Evolutionary conservation across 2,797 vertebrate genomes (phyloP), one percentile per base, ranked within the genome.

Genomic region (Lophura swinhoii): DNA sequence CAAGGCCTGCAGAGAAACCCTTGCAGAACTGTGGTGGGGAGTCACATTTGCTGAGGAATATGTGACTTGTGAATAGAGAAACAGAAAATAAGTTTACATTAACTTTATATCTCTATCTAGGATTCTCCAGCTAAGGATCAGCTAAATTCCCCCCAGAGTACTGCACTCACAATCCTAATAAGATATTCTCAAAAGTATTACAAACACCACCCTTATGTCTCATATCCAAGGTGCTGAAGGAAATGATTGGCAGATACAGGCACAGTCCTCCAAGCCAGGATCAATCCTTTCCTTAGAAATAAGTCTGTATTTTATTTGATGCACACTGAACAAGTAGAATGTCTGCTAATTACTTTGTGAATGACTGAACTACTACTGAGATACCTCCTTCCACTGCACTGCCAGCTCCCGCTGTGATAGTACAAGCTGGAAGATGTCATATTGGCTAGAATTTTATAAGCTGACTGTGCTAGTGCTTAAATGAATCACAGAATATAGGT

Each of bases 401-500:
- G 39, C 11, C 24, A 29, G n/a, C 41, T 79, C 26, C 31, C 56
- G 12, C 3, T 4, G 12, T 4, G 13, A 21, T 4, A 73, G 22
- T 7, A 7, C 6, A 20, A 48, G 29, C 43, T 28, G 5, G 49
- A 14, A 49, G 58, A 43, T 2, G 0, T 12, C 2, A 1, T 12
- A 46, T 21, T n/a, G 59, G 20, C 16, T 72, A 43, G 70, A 74
- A 68, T 9, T 71, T 37, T 12, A 13, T 24, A 39, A 35, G 14
- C 8, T 43, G 14, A 71, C 58, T 86, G 22, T 41, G 26, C 10
- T 41, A 4, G 2, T 10, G 4, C 9, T 11, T 28, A 66, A 22
- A 14, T 58, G 21, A 84, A 78, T 60, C 29, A 20, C 12, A 68
- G 18, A 6, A 8, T 77, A 23, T 28, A 8, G 10, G 2, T 14